These are phyloP conservation scores for Pheosia tremula DNA, from an alignment of 2,888 invertebrate genomes.

Conservation along the genomic window DNA sequence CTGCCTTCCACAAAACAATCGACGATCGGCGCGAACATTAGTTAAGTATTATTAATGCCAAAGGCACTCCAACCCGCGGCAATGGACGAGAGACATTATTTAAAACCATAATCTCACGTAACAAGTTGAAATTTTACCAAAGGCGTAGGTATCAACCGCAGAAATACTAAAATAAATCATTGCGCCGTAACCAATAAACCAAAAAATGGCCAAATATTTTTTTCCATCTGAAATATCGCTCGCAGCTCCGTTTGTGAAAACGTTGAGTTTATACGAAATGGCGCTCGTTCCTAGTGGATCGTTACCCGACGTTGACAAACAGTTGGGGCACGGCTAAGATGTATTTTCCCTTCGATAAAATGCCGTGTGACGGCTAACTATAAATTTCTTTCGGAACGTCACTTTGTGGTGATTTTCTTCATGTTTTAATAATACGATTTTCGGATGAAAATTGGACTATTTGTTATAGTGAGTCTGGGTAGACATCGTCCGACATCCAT, in stretches of 20 bases:
- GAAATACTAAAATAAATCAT: no score
- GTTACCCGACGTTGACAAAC: conserved; percentile 76
- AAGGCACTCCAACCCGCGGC: no score
- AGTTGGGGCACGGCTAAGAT: conserved; percentile 71
- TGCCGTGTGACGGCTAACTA: conserved; percentile 55
- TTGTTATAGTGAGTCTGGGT: conserved; percentile 27
- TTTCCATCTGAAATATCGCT: conserved; percentile 34
- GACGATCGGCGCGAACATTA: no score
- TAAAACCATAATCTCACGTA: no score
- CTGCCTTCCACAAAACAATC: no score
- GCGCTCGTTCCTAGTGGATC: conserved; percentile 67
- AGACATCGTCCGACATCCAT: no score
- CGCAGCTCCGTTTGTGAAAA: conserved; percentile 29
- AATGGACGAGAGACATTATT: no score
- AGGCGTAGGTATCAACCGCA: no score
- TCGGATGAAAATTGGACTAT: conserved; percentile 32
- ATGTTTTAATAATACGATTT: conserved; percentile 34
- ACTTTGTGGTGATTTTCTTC: conserved; percentile 45
- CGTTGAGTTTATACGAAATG: conserved; percentile 72
- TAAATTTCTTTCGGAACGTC: conserved; percentile 47
- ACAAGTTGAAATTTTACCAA: no score
- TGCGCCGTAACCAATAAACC: no score
- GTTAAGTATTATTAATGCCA: no score
- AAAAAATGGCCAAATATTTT: conserved; percentile 35
- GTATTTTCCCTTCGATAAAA: conserved; percentile 77